Percentiles rank a stretch among this genome's conserved stretches.
Conservation (phyloP, 2,113 vertebrate species). For the Pomatostomus ruficeps region DNA sequence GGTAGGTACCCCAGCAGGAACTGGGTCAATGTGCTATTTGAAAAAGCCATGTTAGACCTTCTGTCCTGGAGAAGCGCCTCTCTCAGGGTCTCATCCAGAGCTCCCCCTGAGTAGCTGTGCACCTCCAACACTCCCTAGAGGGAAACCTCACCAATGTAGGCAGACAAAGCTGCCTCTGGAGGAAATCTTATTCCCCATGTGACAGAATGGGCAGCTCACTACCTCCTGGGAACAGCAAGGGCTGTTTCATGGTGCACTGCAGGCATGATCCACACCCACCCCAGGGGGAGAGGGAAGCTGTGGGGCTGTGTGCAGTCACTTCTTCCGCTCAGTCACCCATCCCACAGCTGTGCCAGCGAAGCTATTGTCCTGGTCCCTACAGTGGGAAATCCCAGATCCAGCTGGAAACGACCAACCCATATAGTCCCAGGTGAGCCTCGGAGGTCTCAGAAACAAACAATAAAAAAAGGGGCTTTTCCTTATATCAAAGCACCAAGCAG, state of each 20-base stretch:
- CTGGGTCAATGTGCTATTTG: accelerated
- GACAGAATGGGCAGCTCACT: background rate
- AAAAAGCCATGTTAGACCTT: background rate
- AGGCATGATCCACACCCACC: accelerated
- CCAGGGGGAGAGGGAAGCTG: background rate
- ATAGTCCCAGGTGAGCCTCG: background rate
- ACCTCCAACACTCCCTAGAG: accelerated
- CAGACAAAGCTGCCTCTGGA: background rate
- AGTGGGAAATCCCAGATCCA: background rate
- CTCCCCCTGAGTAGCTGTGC: background rate
- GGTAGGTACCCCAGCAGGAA: background rate
- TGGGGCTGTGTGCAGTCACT: background rate
- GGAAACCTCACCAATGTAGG: background rate
- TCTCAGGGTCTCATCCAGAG: background rate
- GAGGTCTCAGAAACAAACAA: background rate
- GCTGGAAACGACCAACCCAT: background rate
- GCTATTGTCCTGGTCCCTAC: background rate
- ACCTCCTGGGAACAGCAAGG: background rate
- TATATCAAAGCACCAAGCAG: background rate
- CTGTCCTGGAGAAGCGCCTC: accelerated
- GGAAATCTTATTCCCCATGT: background rate
- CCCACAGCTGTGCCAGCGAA: background rate
- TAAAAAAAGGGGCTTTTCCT: background rate
- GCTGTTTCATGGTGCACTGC: accelerated
- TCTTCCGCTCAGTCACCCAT: background rate